Conservation (phyloP, 2,797 vertebrate genomes). For the Apodemus agrarius region DNA sequence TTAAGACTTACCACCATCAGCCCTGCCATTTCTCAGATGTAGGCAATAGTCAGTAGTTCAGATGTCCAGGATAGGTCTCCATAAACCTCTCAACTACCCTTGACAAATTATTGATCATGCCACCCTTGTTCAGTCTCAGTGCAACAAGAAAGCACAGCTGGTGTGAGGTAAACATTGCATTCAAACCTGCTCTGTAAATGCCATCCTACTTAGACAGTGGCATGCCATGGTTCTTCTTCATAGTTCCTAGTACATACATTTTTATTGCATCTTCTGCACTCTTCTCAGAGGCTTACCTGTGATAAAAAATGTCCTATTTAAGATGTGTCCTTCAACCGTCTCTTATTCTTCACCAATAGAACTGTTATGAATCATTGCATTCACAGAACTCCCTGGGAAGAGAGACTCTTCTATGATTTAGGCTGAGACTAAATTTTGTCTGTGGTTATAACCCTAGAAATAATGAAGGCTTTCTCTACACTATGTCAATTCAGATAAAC, state of each 20-base stretch:
- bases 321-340: not conserved
- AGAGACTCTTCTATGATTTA: not conserved
- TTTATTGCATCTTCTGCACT: not conserved
- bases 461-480: not conserved
- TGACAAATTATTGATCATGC: not conserved
- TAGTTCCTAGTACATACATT: not conserved
- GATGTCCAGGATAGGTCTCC: not conserved
- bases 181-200: not conserved
- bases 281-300: not conserved
- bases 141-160: not conserved
- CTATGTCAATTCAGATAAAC: not conserved
- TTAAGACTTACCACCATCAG: not conserved
- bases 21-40: not conserved
- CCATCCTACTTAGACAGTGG: not conserved
- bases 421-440: not conserved
- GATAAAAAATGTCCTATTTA: not conserved
- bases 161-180: not conserved
- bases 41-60: not conserved
- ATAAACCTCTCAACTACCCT: not conserved
- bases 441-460: not conserved
- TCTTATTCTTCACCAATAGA: not conserved
- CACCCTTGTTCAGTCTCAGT: not conserved
- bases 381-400: too few species aligned
- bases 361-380: not conserved
- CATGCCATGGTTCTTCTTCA: too few species aligned